phyloP scores from a whole-genome alignment of 1,140 invertebrate species.

The Amyelois transitella region DNA sequence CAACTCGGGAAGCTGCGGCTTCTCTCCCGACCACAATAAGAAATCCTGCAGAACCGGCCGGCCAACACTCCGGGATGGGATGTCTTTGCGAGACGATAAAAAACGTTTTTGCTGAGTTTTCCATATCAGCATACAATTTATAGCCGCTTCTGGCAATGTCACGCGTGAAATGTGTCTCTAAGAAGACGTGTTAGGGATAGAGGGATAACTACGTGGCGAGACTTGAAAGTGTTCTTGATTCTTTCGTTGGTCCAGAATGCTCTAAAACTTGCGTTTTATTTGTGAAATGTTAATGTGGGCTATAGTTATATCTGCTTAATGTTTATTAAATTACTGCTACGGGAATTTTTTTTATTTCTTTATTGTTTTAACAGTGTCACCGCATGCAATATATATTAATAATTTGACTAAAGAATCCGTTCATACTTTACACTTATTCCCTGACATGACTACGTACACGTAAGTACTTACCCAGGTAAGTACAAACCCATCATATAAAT shows the following conservation, averaged over 20 bases:
- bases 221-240: conserved; percentile 10
- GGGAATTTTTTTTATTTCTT: background rate
- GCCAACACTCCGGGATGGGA: conserved; percentile 20
- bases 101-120: conserved; percentile 37
- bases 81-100: conserved; percentile 27
- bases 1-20: conserved; percentile 55
- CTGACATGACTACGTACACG: too few species aligned
- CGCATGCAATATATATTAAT: too few species aligned
- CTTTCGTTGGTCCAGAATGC: background rate
- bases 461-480: too few species aligned
- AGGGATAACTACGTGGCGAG: conserved; percentile 40
- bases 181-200: conserved; percentile 42
- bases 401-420: too few species aligned
- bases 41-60: conserved; percentile 16
- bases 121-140: conserved; percentile 49
- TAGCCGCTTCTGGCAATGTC: conserved; percentile 44
- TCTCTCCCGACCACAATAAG: conserved; percentile 35
- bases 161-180: conserved; percentile 47
- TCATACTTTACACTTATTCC: too few species aligned
- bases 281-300: background rate
- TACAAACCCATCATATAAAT: too few species aligned
- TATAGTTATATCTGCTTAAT: background rate
- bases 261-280: background rate
- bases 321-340: too few species aligned
- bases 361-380: background rate